Evolutionary conservation across 2,113 vertebrate genomes (phyloP).

Genomic region (Bubo bubo): DNA sequence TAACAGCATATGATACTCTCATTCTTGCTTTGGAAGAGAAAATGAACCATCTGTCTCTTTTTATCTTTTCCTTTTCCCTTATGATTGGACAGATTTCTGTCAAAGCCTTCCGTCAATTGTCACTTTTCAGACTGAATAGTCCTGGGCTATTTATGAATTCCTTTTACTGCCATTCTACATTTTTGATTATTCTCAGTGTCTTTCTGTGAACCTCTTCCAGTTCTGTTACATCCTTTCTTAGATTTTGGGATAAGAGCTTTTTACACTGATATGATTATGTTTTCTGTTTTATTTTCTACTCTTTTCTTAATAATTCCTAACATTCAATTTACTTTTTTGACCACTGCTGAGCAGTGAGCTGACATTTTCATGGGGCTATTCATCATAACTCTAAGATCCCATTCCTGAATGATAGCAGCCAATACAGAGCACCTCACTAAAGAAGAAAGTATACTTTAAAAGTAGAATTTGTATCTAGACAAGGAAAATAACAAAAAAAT

Average conservation of each 20-base stretch:
- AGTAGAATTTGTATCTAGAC: not conserved
- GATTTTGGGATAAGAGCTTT: not conserved
- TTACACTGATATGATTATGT: not conserved
- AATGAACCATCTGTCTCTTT: slow-evolving; percentile 33
- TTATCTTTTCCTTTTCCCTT: slow-evolving; percentile 9
- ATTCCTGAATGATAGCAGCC: not conserved
- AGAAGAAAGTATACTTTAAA: not conserved
- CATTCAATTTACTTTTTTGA: not conserved
- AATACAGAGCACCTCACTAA: not conserved
- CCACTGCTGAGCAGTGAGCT: not conserved
- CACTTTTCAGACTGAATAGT: not conserved
- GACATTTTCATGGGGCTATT: not conserved
- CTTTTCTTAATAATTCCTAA: not conserved
- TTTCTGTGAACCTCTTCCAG: not conserved
- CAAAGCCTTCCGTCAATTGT: slow-evolving; percentile 1
- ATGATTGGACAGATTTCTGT: slow-evolving; percentile 7
- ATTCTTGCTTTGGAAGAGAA: slow-evolving; percentile 10
- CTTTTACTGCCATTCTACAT: not conserved
- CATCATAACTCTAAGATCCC: not conserved
- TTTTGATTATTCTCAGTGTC: not conserved
- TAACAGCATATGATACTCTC: not conserved
- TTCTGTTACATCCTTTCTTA: not conserved
- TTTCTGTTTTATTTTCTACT: not conserved
- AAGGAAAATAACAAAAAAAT: not conserved
- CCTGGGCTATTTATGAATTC: not conserved